phyloP scores from a whole-genome alignment of 2,113 vertebrate species.

The Larimichthys polyactis region DNA sequence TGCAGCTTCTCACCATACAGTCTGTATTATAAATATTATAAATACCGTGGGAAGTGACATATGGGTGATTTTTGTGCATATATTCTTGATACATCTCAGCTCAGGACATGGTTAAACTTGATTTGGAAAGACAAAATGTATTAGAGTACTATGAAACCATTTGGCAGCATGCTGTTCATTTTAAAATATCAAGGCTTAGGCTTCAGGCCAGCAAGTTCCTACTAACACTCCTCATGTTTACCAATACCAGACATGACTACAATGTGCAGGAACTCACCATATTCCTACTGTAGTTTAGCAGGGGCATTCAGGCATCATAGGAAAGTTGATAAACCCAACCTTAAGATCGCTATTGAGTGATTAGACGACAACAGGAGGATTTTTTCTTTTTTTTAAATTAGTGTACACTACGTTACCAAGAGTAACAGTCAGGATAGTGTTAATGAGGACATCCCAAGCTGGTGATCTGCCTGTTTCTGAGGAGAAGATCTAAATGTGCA shows the following conservation, averaged over 20 bases:
- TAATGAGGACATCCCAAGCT: neutral
- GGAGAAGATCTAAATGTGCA: neutral
- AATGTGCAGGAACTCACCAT: neutral
- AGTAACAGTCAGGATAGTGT: neutral
- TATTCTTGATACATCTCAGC: neutral
- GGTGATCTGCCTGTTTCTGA: neutral
- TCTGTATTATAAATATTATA: neutral
- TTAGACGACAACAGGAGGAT: neutral
- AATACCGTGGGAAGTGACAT: neutral
- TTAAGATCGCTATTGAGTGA: neutral
- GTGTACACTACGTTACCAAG: neutral
- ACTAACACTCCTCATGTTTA: conserved; percentile 12
- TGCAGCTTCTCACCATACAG: neutral
- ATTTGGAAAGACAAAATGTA: neutral
- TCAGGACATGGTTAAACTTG: neutral
- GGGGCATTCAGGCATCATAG: neutral
- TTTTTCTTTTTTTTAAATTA: neutral
- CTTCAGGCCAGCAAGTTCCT: conserved; percentile 2
- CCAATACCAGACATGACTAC: conserved; percentile 4
- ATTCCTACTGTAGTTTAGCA: neutral
- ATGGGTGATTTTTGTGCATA: neutral
- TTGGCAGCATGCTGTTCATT: neutral
- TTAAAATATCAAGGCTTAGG: neutral
- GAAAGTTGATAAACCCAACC: neutral
- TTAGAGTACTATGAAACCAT: neutral